Evolutionary conservation across 2,113 vertebrate species (phyloP).

Genomic region (Gila orcuttii): DNA sequence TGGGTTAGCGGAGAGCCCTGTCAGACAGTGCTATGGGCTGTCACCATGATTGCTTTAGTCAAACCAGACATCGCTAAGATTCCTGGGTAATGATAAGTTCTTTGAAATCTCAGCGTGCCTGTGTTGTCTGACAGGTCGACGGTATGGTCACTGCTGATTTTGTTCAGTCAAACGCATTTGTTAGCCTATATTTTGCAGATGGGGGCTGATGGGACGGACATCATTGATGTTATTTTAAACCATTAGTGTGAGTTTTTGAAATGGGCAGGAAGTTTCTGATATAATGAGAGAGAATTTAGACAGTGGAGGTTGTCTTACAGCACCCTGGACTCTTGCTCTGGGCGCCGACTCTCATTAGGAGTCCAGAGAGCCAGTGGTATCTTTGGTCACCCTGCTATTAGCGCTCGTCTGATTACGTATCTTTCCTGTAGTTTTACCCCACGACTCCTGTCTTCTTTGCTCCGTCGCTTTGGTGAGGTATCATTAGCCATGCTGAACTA

Average conservation of each 20-base stretch:
- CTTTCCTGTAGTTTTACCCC: constrained; percentile 34
- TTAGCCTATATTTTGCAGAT: neutral
- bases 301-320: neutral
- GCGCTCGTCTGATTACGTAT: neutral
- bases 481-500: constrained; percentile 67
- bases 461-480: constrained; percentile 54
- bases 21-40: constrained; percentile 41
- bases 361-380: constrained; percentile 22
- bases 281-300: constrained; percentile 40
- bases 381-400: constrained; percentile 48
- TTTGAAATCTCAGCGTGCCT: constrained; percentile 22
- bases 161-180: constrained; percentile 19
- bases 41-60: constrained; percentile 49
- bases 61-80: constrained; percentile 39
- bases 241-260: constrained; percentile 1
- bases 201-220: neutral
- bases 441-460: constrained; percentile 29
- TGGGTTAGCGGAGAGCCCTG: constrained; percentile 21
- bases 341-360: constrained; percentile 38
- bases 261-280: neutral
- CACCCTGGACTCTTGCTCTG: constrained; percentile 34
- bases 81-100: constrained; percentile 42
- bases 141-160: constrained; percentile 25
- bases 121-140: constrained; percentile 25
- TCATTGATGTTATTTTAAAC: constrained; percentile 32